Evolutionary conservation across 2,797 vertebrate species (phyloP).

Genomic region (Pangasius macronema): DNA sequence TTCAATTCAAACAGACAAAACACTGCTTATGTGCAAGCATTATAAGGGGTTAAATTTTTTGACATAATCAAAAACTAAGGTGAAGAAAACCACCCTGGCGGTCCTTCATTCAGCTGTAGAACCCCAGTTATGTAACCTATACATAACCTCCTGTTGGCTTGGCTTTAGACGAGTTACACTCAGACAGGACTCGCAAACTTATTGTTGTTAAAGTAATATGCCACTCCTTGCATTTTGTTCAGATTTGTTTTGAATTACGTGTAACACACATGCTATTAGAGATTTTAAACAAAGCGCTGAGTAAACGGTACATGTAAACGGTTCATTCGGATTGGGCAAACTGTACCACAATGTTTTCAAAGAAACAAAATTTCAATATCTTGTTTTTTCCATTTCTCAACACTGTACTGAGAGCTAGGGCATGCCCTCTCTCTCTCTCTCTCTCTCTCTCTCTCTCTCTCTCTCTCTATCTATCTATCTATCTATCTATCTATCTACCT

Average conservation of each 20-base stretch:
- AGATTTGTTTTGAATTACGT: not conserved
- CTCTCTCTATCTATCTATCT: conserved; percentile 9
- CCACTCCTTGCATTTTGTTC: not conserved
- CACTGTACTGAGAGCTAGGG: conserved; percentile 46
- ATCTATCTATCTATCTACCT: conserved; percentile 10
- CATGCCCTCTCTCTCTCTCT: conserved; percentile 36
- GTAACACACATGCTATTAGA: not conserved
- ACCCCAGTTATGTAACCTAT: not conserved
- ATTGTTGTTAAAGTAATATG: not conserved
- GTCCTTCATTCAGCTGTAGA: not conserved
- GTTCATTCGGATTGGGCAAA: not conserved
- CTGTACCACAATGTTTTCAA: not conserved
- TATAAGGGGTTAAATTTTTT: not conserved
- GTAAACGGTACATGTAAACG: not conserved
- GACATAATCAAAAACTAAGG: not conserved
- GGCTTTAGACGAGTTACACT: not conserved
- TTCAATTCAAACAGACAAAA: not conserved
- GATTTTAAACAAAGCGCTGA: not conserved
- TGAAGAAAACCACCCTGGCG: not conserved
- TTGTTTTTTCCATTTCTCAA: conserved; percentile 48
- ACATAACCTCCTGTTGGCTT: not conserved
- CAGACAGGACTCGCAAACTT: not conserved
- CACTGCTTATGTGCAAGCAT: not conserved
- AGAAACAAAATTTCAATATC: conserved; percentile 53
- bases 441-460: conserved; percentile 9